Percentiles rank a stretch among this genome's conserved stretches.
Conservation (phyloP, 2,888 invertebrate species). For the Meghimatium bilineatum region DNA sequence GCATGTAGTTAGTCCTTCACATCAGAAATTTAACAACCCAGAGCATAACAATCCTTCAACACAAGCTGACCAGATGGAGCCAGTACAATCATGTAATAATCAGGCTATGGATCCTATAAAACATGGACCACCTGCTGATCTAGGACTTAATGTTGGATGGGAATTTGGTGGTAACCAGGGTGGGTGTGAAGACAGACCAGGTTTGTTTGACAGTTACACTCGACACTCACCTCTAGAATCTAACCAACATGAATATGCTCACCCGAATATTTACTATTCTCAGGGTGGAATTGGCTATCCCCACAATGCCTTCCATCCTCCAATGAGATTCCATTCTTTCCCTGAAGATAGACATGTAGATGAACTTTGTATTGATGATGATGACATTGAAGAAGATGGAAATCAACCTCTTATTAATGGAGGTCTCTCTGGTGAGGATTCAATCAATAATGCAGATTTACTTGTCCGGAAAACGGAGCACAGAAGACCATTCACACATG, state of each 20-base stretch:
- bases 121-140: background rate
- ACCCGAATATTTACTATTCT: conserved; percentile 67
- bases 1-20: conserved; percentile 37
- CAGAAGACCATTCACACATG: conserved; percentile 57
- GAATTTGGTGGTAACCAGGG: background rate
- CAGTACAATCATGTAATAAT: background rate
- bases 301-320: conserved; percentile 63
- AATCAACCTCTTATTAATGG: conserved; percentile 18
- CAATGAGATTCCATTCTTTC: conserved; percentile 46
- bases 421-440: background rate
- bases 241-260: conserved; percentile 67
- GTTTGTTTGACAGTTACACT: conserved; percentile 47
- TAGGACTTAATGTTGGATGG: background rate
- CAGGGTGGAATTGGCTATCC: conserved; percentile 71
- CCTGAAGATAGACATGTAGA: conserved; percentile 12
- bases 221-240: conserved; percentile 67
- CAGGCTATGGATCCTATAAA: background rate
- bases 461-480: background rate
- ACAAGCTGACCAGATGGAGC: background rate
- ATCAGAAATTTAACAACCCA: conserved; percentile 11
- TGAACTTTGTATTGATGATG: background rate
- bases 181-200: background rate
- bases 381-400: conserved; percentile 6
- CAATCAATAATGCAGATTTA: background rate
- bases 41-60: background rate